Percentiles rank a stretch among this genome's conserved stretches.
Evolutionary conservation across 2,113 vertebrate genomes (phyloP).

Genomic region (Lamprotornis superbus): DNA sequence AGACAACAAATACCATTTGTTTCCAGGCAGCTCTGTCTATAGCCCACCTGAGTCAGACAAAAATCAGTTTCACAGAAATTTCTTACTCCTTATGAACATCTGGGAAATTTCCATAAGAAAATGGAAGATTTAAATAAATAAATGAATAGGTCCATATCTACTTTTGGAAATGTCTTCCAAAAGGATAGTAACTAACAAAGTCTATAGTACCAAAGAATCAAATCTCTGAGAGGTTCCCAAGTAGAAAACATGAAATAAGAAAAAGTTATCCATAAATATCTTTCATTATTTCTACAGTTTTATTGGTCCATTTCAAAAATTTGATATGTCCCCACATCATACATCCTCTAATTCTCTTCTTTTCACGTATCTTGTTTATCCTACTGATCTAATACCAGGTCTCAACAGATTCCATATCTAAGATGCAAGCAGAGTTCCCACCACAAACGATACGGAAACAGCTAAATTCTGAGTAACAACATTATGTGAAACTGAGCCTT

Average conservation of each 20-base stretch:
- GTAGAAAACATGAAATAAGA: neutral
- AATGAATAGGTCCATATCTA: neutral
- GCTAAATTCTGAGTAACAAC: neutral
- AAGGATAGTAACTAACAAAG: neutral
- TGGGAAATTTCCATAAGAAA: neutral
- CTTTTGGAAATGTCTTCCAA: neutral
- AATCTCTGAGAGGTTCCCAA: neutral
- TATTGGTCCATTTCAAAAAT: neutral
- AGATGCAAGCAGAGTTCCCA: neutral
- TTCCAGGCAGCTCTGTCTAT: neutral
- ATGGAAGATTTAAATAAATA: neutral
- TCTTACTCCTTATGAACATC: neutral
- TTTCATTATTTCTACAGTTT: neutral
- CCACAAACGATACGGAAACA: neutral
- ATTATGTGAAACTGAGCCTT: neutral
- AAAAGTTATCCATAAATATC: neutral
- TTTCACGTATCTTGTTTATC: neutral
- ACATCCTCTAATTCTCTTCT: neutral
- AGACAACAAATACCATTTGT: fast-evolving
- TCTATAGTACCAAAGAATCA: neutral
- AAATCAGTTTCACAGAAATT: neutral
- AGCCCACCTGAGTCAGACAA: neutral
- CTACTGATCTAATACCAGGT: neutral
- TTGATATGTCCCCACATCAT: neutral
- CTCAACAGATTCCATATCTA: neutral